Base-by-base conservation (phyloP, 2,888 invertebrate species). In the Lymantria monacha region DNA sequence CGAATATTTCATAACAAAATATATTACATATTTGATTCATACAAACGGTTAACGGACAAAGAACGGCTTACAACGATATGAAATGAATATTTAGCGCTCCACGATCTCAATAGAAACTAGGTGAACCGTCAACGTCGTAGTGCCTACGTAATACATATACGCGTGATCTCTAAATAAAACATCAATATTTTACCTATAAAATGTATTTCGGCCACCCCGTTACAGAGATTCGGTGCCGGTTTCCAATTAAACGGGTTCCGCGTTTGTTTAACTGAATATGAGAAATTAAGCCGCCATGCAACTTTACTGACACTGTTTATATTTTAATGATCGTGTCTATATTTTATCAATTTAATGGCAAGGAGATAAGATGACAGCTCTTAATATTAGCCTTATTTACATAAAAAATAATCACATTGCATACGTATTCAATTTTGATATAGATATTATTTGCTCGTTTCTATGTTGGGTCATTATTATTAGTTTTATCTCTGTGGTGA, bases 121-220 rank as follows among this genome's bases (percentile, higher is more conserved):
- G 38, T 38, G n/a, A 38, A 7, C 7, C 7, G 38, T 38, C 10
- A 38, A n/a, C 11, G 38, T 38, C 11, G 9, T n/a, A 12, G 9
- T 38, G 11, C n/a, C 11, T n/a, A 38, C 7, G n/a, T 38, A 38
- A 38, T n/a, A 38, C 38, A 22, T n/a, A n/a, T 5, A n/a, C 38
- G 38, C 38, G n/a, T 38, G 38, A 38, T 36, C 10, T 36, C 9
- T 36, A 36, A 36, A 36, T 36, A 36, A 36, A 36, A 36, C 7
- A 38, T 38, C 38, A 38, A 38, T 13, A 41, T 33, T 53, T 59
- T 59, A 43, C 33, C 36, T 46, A 37, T 54, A 36, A 33, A 14
- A 59, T 52, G 54, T 68, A 70, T 70, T 72, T 64, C 70, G 70
- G 65, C 59, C 69, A 70, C 65, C 59, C 67, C 72, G 75, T 74